These are phyloP conservation scores for Tauraco erythrolophus DNA, from an alignment of 2,113 vertebrate genomes.

Conservation along the genomic window DNA sequence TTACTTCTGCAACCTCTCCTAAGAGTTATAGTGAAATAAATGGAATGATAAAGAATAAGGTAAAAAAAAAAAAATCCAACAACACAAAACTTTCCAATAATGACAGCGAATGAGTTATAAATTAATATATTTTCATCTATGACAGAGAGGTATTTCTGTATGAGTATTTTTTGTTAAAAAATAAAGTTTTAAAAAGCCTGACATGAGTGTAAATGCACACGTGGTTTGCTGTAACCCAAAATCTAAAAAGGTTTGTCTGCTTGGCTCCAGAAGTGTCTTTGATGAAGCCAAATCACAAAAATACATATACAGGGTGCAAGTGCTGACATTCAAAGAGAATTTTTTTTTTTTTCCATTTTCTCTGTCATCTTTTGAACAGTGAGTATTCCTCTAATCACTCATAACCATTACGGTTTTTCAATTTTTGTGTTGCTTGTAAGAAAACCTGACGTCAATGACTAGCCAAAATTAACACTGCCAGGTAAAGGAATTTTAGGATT, in stretches of 20 bases:
- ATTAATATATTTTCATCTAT: neutral
- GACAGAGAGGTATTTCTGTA: neutral
- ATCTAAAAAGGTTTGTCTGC: neutral
- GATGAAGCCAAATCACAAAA: neutral
- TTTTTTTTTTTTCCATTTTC: neutral
- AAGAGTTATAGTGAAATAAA: conserved; percentile 27
- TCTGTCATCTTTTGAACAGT: neutral
- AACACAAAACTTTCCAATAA: neutral
- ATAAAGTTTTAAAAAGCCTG: neutral
- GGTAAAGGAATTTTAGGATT: neutral
- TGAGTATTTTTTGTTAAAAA: neutral
- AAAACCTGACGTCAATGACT: neutral
- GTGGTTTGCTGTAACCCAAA: neutral
- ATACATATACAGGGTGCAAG: neutral
- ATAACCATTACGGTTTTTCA: accelerated
- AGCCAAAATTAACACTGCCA: neutral
- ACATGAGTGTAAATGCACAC: neutral
- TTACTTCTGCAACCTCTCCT: conserved; percentile 24
- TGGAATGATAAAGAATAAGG: neutral
- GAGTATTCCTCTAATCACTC: neutral
- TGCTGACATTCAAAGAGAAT: neutral
- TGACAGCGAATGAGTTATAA: neutral
- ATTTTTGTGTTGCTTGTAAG: neutral
- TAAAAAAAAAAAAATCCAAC: neutral
- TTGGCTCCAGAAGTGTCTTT: neutral